Percentiles rank a stretch among this genome's conserved stretches.
phyloP scores from a whole-genome alignment of 2,888 invertebrate genomes.

The Nymphalis c-album region DNA sequence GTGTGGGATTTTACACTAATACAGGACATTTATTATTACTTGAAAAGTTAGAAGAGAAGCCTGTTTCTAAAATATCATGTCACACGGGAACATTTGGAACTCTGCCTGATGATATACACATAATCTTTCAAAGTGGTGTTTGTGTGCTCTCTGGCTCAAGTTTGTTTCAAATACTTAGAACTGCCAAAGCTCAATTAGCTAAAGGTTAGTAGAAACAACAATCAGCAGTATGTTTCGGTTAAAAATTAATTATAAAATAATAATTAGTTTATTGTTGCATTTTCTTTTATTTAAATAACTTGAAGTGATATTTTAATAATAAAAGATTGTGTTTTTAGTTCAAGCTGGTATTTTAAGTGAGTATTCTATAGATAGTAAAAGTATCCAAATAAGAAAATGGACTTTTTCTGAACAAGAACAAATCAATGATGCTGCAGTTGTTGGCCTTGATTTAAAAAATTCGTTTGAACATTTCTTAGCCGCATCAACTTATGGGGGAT shows the following conservation, averaged over 20 bases:
- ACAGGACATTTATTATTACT: slow-evolving; percentile 89
- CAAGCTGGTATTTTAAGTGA: slow-evolving; percentile 85
- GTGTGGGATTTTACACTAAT: slow-evolving; percentile 93
- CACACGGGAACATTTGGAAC: slow-evolving; percentile 82
- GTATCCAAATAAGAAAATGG: slow-evolving; percentile 91
- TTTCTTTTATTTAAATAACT: too few species aligned
- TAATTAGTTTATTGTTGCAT: too few species aligned
- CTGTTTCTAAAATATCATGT: slow-evolving; percentile 89
- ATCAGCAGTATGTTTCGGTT: not conserved
- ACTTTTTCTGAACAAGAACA: slow-evolving; percentile 88
- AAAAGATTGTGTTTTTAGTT: slow-evolving; percentile 58
- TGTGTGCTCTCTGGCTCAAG: slow-evolving; percentile 89
- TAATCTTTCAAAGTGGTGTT: slow-evolving; percentile 86
- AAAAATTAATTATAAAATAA: not conserved
- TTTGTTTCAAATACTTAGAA: slow-evolving; percentile 89
- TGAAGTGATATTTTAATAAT: slow-evolving; percentile 5
- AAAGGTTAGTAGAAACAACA: slow-evolving; percentile 80
- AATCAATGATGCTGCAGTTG: slow-evolving; percentile 88
- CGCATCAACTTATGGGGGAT: slow-evolving; percentile 89
- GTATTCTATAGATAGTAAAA: slow-evolving; percentile 79
- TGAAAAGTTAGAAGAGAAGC: slow-evolving; percentile 92
- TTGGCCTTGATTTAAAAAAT: slow-evolving; percentile 86
- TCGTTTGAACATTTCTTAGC: slow-evolving; percentile 93
- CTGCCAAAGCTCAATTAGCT: slow-evolving; percentile 89
- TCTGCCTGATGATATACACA: slow-evolving; percentile 86